Conservation (phyloP, 1,140 invertebrate species). For the Nylanderia fulva region DNA sequence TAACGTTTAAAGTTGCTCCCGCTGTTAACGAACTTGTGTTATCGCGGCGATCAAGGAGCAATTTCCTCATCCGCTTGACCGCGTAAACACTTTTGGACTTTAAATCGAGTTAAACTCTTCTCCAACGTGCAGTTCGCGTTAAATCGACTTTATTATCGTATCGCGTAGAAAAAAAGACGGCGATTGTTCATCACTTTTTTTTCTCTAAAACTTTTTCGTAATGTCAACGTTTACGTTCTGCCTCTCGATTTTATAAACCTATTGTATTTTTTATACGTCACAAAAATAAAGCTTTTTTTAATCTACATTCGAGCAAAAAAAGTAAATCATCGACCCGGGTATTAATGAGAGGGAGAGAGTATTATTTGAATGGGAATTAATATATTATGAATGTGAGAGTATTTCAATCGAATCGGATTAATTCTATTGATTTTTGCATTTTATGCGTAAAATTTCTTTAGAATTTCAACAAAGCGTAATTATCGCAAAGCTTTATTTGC, state of each 20-base stretch:
- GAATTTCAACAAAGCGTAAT: not conserved
- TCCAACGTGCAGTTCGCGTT: conserved; percentile 4
- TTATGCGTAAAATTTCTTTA: not conserved
- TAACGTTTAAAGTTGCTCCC: conserved; percentile 22
- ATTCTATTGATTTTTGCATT: not conserved
- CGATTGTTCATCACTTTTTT: not conserved
- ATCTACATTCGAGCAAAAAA: not conserved
- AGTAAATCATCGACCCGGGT: not conserved
- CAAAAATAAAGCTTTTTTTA: not conserved
- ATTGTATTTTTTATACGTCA: not conserved
- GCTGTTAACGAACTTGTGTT: conserved; percentile 33
- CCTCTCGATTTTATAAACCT: not conserved
- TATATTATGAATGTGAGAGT: not conserved
- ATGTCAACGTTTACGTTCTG: not conserved
- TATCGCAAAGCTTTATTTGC: not conserved
- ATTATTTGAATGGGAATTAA: conserved; percentile 1
- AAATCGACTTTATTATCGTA: conserved; percentile 47
- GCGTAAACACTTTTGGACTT: conserved; percentile 50
- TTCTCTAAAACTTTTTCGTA: conserved; percentile 1
- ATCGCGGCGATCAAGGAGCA: conserved; percentile 34
- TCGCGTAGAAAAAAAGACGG: not conserved
- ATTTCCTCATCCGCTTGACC: conserved; percentile 38
- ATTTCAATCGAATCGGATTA: not conserved
- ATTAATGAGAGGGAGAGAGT: not conserved
- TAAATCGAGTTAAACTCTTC: conserved; percentile 41